Percentiles rank a stretch among this genome's conserved stretches.
phyloP scores from a whole-genome alignment of 2,888 invertebrate species.

The Dicranocentrus wangi region DNA sequence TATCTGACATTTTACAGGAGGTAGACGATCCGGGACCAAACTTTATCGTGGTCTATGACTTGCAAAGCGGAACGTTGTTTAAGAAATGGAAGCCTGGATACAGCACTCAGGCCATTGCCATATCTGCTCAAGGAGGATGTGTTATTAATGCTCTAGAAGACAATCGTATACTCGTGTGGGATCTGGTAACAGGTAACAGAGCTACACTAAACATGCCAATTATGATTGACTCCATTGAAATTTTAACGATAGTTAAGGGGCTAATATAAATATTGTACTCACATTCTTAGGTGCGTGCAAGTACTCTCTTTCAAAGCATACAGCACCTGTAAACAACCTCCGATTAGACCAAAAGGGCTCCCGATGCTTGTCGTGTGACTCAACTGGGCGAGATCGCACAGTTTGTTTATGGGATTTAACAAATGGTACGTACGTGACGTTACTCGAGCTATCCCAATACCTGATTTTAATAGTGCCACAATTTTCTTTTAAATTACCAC shows the following conservation, averaged over 20 bases:
- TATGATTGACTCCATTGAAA: no score
- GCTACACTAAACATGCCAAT: background rate
- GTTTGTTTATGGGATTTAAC: slow-evolving; percentile 88
- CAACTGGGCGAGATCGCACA: slow-evolving; percentile 82
- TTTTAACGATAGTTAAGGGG: no score
- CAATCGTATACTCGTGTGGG: slow-evolving; percentile 88
- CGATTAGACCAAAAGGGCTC: slow-evolving; percentile 84
- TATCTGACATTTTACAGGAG: slow-evolving; percentile 85
- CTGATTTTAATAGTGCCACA: background rate
- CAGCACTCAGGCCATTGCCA: slow-evolving; percentile 88
- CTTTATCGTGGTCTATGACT: slow-evolving; percentile 92
- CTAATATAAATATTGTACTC: no score
- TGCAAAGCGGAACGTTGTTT: slow-evolving; percentile 91
- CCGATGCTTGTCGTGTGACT: slow-evolving; percentile 84
- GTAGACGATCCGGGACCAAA: slow-evolving; percentile 87
- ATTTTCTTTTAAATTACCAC: no score
- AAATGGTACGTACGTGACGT: slow-evolving; percentile 80
- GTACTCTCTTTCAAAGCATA: slow-evolving; percentile 85
- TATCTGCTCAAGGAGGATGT: slow-evolving; percentile 87
- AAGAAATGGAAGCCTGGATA: slow-evolving; percentile 93
- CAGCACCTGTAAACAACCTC: slow-evolving; percentile 84
- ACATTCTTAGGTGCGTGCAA: slow-evolving; percentile 83
- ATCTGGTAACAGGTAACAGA: slow-evolving; percentile 83
- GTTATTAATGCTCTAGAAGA: slow-evolving; percentile 89
- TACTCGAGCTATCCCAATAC: background rate